Percentiles rank a stretch among this genome's conserved stretches.
Evolutionary conservation across 2,113 vertebrate genomes (phyloP).

Genomic region (Vireo altiloquus): DNA sequence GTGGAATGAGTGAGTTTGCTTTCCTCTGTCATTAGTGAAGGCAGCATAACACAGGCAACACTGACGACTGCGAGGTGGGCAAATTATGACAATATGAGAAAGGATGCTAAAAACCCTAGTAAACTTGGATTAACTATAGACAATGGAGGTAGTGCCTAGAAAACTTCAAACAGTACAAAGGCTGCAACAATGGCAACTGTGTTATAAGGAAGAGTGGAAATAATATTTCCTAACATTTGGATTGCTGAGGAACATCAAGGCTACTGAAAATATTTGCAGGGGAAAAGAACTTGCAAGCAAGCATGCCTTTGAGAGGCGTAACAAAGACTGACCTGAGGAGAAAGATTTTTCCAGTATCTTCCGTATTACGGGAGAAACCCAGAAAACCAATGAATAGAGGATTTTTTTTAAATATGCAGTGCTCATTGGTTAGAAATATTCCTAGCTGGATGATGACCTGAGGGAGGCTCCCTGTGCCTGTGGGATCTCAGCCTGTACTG

Average conservation of each 20-base stretch:
- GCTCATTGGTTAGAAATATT: not conserved
- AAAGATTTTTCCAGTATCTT: not conserved
- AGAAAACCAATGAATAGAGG: not conserved
- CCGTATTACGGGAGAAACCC: not conserved
- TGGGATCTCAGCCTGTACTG: not conserved
- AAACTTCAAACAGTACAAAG: not conserved
- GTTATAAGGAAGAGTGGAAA: not conserved
- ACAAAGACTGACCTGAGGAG: not conserved
- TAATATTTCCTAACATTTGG: not conserved
- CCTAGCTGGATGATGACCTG: not conserved
- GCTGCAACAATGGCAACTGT: not conserved
- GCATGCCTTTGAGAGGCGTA: not conserved
- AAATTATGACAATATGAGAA: not conserved
- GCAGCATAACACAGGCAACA: not conserved
- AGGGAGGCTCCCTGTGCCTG: not conserved
- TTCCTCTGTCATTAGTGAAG: not conserved
- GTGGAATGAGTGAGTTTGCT: not conserved
- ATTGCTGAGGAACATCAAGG: not conserved
- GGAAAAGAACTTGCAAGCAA: not conserved
- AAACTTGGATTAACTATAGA: not conserved
- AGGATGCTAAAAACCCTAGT: not conserved
- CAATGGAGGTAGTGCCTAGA: not conserved
- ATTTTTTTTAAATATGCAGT: not conserved
- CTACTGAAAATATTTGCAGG: not conserved
- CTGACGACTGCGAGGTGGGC: not conserved